Percentiles rank a stretch among this genome's conserved stretches.
These are phyloP conservation scores for Sebastes steindachneri DNA, from an alignment of 2,797 vertebrate species.

Conservation along the genomic window DNA sequence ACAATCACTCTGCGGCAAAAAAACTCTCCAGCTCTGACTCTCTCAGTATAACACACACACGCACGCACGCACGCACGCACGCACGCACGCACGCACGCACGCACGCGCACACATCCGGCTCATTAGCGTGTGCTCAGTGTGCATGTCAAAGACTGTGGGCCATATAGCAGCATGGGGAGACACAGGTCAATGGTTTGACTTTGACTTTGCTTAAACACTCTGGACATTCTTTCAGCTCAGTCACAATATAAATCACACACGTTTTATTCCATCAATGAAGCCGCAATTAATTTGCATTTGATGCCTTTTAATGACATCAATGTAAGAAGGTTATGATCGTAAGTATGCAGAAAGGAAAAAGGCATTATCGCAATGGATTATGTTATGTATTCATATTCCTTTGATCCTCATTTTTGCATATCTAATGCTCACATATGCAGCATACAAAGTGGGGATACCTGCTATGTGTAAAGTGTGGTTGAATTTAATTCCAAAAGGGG, in stretches of 20 bases:
- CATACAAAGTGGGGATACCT: background rate
- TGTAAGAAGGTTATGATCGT: background rate
- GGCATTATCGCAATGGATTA: background rate
- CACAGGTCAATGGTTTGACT: slow-evolving; percentile 62
- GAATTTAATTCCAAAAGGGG: background rate
- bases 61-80: background rate
- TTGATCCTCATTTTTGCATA: slow-evolving; percentile 13
- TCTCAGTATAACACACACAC: background rate
- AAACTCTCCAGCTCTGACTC: slow-evolving; percentile 16
- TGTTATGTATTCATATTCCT: background rate
- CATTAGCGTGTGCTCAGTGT: slow-evolving; percentile 59
- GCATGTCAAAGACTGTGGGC: slow-evolving; percentile 44
- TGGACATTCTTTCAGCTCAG: background rate
- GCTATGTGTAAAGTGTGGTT: background rate
- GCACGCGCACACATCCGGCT: slow-evolving; percentile 21
- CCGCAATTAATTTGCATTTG: background rate
- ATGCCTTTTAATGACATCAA: background rate
- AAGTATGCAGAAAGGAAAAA: background rate
- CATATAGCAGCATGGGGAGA: slow-evolving; percentile 53
- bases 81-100: background rate
- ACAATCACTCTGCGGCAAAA: slow-evolving; percentile 62
- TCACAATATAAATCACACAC: background rate
- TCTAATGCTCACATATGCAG: background rate
- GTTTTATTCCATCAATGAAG: background rate
- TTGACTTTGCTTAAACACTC: slow-evolving; percentile 55